phyloP scores from a whole-genome alignment of 2,797 vertebrate species.

The Xenops minutus region DNA sequence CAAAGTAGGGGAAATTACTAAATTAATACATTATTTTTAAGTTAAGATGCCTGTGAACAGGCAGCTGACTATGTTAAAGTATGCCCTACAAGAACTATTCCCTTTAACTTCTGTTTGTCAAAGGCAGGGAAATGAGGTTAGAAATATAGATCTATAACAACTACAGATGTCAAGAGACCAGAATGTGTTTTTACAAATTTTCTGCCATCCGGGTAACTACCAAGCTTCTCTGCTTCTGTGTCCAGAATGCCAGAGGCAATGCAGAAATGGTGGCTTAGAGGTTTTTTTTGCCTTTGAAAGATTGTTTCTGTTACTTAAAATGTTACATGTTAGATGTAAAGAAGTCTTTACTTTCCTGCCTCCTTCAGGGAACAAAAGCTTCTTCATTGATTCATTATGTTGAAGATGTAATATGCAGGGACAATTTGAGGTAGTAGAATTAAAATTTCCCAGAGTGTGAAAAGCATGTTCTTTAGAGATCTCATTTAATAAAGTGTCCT shows the following conservation, averaged over 20 bases:
- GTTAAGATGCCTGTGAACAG: not conserved
- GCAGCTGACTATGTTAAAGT: not conserved
- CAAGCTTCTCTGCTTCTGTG: not conserved
- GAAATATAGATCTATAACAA: not conserved
- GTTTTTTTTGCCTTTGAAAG: not conserved
- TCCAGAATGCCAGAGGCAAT: not conserved
- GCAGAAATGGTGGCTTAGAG: not conserved
- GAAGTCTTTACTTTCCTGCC: slow-evolving; percentile 24
- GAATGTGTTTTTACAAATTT: not conserved
- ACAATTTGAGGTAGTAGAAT: not conserved
- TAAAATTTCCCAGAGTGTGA: not conserved
- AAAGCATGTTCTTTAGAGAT: not conserved
- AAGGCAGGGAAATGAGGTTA: not conserved
- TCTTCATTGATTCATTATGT: slow-evolving; percentile 20
- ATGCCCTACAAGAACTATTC: not conserved
- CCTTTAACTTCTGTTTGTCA: not conserved
- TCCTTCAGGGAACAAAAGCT: slow-evolving; percentile 14
- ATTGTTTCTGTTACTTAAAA: not conserved
- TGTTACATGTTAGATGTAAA: not conserved
- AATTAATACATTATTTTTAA: not conserved
- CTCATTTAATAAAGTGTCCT: not conserved
- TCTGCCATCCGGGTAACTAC: not conserved
- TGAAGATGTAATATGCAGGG: slow-evolving; percentile 6
- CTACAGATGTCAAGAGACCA: not conserved
- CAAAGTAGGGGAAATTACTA: not conserved